These are phyloP conservation scores for Sebastes aleutianus DNA, from an alignment of 2,797 vertebrate species.

Conservation along the genomic window DNA sequence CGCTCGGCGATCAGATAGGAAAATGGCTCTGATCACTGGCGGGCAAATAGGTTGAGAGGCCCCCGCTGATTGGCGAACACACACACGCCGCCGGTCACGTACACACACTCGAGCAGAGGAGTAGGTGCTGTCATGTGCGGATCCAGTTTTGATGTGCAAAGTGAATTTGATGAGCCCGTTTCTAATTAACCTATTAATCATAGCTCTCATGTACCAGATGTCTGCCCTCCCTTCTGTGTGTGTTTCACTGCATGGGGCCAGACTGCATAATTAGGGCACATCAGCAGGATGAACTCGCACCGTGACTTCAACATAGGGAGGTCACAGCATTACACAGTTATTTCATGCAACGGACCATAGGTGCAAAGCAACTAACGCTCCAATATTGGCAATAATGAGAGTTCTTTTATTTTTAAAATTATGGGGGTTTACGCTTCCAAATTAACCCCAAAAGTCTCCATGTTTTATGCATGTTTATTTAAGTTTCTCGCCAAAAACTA, in stretches of 20 bases:
- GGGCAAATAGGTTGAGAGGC: constrained; percentile 39
- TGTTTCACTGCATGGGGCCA: constrained; percentile 54
- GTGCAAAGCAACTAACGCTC: neutral
- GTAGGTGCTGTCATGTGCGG: constrained; percentile 52
- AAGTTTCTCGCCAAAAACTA: too few species aligned
- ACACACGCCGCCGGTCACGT: constrained; percentile 33
- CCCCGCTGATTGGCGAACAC: constrained; percentile 34
- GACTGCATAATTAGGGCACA: constrained; percentile 60
- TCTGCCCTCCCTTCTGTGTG: constrained; percentile 52
- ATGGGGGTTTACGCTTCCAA: neutral
- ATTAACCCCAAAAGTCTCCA: neutral
- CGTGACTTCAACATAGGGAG: constrained; percentile 50
- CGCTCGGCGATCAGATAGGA: constrained; percentile 50
- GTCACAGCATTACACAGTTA: constrained; percentile 47
- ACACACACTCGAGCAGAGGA: constrained; percentile 7
- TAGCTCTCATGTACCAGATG: constrained; percentile 76
- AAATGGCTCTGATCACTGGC: constrained; percentile 57
- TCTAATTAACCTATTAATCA: constrained; percentile 82
- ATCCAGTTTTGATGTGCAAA: constrained; percentile 66
- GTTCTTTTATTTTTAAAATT: neutral
- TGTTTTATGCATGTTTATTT: neutral
- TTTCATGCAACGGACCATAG: neutral
- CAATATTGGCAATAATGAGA: neutral
- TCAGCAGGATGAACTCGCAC: constrained; percentile 53
- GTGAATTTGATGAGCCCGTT: constrained; percentile 68